Evolutionary conservation across 2,797 vertebrate genomes (phyloP).

Genomic region (Miichthys miiuy): DNA sequence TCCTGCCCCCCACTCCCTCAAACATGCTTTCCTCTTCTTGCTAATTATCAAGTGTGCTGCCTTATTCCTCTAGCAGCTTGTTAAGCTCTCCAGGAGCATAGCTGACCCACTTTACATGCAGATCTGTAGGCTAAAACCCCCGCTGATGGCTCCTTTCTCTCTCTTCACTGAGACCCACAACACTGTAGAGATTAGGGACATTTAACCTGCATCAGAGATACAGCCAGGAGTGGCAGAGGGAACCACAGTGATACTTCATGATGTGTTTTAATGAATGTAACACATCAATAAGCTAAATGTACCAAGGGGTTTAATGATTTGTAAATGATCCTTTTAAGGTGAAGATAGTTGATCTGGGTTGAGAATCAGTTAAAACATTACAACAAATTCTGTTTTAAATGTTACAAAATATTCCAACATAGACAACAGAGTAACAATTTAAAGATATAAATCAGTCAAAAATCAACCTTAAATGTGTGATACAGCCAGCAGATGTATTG

Average conservation of each 20-base stretch:
- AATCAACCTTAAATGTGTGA: not conserved
- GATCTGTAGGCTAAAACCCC: conserved; percentile 71
- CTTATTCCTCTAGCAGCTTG: conserved; percentile 81
- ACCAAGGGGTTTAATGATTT: not conserved
- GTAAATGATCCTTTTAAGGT: not conserved
- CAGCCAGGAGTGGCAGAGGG: not conserved
- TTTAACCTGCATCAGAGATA: conserved; percentile 39
- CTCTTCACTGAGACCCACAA: conserved; percentile 40
- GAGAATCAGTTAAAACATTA: too few relatives aligned
- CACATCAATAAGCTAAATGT: not conserved
- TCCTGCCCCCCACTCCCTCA: conserved; percentile 50
- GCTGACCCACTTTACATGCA: conserved; percentile 86
- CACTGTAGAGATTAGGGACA: conserved; percentile 38
- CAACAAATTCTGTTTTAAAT: too few relatives aligned
- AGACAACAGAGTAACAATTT: not conserved
- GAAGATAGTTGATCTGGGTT: not conserved
- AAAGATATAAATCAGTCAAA: not conserved
- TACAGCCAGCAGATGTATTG: not conserved
- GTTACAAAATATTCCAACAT: not conserved
- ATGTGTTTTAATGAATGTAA: not conserved
- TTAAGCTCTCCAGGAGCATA: conserved; percentile 82
- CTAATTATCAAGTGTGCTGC: conserved; percentile 82
- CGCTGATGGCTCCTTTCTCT: conserved; percentile 58
- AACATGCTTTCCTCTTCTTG: conserved; percentile 69
- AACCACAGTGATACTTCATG: not conserved